Conservation (phyloP, 2,113 vertebrate genomes). For the Epinephelus moara region DNA sequence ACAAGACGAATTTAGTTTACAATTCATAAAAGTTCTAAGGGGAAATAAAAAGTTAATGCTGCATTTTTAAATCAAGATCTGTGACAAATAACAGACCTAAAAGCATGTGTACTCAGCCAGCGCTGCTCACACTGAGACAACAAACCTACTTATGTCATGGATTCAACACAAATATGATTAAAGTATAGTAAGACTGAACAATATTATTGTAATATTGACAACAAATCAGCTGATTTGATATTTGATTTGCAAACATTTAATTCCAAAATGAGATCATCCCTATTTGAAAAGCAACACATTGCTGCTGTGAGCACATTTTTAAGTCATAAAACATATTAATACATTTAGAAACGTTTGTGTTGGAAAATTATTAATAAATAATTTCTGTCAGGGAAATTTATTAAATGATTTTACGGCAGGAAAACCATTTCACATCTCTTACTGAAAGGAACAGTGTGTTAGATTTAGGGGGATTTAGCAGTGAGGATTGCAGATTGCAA, state of each 20-base stretch:
- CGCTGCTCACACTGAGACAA: neutral
- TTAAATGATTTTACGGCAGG: too few species aligned
- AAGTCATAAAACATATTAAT: neutral
- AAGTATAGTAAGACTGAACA: neutral
- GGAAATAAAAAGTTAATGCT: neutral
- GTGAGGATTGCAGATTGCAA: too few species aligned
- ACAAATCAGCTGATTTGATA: neutral
- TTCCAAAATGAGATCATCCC: neutral
- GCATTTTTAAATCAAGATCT: neutral
- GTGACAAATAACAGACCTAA: neutral
- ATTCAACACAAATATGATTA: neutral
- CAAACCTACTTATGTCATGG: neutral
- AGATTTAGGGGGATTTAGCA: too few species aligned
- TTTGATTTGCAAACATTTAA: neutral
- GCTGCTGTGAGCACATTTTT: neutral
- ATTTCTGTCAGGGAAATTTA: neutral
- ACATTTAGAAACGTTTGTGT: neutral
- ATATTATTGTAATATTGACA: neutral
- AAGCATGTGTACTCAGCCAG: neutral
- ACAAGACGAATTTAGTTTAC: slow-evolving; percentile 18
- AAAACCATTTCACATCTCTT: neutral
- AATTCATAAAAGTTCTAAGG: neutral
- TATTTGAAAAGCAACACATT: neutral
- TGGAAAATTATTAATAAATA: neutral
- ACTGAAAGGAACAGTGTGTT: too few species aligned